Evolutionary conservation across 2,113 vertebrate species (phyloP).

Genomic region (Grallaria varia): DNA sequence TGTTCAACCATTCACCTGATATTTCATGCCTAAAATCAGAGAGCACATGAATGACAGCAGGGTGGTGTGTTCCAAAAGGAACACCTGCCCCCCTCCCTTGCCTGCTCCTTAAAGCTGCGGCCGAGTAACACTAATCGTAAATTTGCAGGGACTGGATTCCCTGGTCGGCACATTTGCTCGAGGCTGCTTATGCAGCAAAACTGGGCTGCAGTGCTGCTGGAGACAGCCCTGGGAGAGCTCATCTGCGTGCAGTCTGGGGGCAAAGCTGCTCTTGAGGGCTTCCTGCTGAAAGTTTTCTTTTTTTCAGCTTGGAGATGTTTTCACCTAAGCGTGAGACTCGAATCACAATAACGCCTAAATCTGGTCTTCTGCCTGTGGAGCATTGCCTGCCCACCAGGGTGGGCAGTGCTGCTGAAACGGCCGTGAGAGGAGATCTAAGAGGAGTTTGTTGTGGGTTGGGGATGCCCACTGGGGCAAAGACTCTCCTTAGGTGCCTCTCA

Average conservation of each 20-base stretch:
- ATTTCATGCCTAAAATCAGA: neutral
- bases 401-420: accelerated
- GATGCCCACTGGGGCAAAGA: neutral
- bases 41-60: neutral
- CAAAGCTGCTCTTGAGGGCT: neutral
- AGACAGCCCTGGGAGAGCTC: neutral
- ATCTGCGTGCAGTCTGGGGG: accelerated
- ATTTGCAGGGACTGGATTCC: neutral
- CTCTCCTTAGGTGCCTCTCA: neutral
- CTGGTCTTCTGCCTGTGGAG: neutral
- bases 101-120: neutral
- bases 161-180: neutral
- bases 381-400: accelerated
- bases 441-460: neutral
- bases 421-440: neutral
- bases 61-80: neutral
- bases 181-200: conserved; percentile 46
- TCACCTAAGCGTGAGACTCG: neutral
- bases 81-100: neutral
- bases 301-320: neutral
- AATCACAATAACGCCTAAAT: neutral
- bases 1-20: neutral
- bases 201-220: neutral
- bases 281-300: neutral
- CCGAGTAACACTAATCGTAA: neutral